phyloP scores from a whole-genome alignment of 1,140 invertebrate genomes.

The Papilio aristodemus region DNA sequence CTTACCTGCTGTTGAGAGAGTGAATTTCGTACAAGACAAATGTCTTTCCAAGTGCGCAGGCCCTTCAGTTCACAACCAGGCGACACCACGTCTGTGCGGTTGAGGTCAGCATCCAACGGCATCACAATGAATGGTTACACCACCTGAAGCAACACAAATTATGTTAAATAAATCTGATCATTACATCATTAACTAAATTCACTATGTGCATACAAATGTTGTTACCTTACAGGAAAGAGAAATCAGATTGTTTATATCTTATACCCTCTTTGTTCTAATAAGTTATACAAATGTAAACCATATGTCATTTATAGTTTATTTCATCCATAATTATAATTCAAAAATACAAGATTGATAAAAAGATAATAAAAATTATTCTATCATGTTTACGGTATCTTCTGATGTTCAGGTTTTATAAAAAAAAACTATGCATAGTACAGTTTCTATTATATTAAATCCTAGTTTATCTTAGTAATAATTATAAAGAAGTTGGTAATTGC shows the following conservation, averaged over 20 bases:
- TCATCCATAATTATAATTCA: too few relatives aligned
- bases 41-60: conserved; percentile 78
- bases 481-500: background rate
- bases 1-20: conserved; percentile 76
- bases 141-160: conserved; percentile 53
- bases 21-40: conserved; percentile 77
- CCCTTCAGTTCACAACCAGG: conserved; percentile 76
- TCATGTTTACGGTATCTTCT: too few relatives aligned
- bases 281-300: too few relatives aligned
- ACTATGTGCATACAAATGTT: conserved; percentile 15
- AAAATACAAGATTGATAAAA: too few relatives aligned
- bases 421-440: too few relatives aligned
- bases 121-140: conserved; percentile 78
- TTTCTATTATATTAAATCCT: too few relatives aligned
- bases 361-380: too few relatives aligned
- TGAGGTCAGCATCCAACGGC: conserved; percentile 79
- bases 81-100: conserved; percentile 78
- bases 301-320: too few relatives aligned
- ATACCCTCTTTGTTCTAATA: too few relatives aligned
- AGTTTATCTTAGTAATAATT: too few relatives aligned
- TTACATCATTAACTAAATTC: background rate
- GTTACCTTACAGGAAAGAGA: background rate
- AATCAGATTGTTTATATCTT: background rate
- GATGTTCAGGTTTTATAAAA: too few relatives aligned
- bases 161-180: background rate